Evolutionary conservation across 2,113 vertebrate species (phyloP), one percentile per base, ranked within the genome.

Genomic region (Coryphaenoides rupestris): DNA sequence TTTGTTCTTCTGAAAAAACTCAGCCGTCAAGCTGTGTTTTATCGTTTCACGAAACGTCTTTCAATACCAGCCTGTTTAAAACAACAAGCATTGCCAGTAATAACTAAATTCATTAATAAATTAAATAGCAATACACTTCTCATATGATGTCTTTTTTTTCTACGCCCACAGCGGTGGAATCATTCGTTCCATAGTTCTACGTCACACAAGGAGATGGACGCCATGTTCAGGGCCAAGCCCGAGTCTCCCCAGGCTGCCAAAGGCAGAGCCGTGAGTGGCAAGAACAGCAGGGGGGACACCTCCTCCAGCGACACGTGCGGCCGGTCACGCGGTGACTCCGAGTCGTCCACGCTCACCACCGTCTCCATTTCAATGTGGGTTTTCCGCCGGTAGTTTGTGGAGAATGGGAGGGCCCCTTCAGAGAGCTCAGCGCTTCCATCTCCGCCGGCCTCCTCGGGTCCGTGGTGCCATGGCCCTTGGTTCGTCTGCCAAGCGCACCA

Each of bases 401-500:
- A 40, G 55, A 69, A 66, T 21, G 28, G 24, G 5, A 62, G 2
- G 4, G 15, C 24, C 2, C 15, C 23, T 19, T 70, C 69, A 56
- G 53, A 56, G 5, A 72, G 68, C 21, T 68, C 60, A 9, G 68
- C 46, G 56, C 16, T 61, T 1, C 52, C 63, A 0, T 65, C 28
- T 10, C 28, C 28, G 5, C 28, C 10, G 28, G n/a, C n/a, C 19
- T 76, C 75, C 21, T 82, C 83, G 19, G 69, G 67, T 21, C 85
- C 83, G 1, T 80, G 86, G 61, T n/a, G n/a, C n/a, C n/a, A n/a
- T n/a, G n/a, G n/a, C n/a, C n/a, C n/a, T n/a, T n/a, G n/a, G n/a
- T n/a, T n/a, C n/a, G n/a, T n/a, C n/a, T n/a, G n/a, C n/a, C 89
- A 89, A 58, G 80, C 76, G 24, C 90, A 92, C 0, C 46, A 65